phyloP scores from a whole-genome alignment of 2,797 vertebrate species.

The Botia almorhae region DNA sequence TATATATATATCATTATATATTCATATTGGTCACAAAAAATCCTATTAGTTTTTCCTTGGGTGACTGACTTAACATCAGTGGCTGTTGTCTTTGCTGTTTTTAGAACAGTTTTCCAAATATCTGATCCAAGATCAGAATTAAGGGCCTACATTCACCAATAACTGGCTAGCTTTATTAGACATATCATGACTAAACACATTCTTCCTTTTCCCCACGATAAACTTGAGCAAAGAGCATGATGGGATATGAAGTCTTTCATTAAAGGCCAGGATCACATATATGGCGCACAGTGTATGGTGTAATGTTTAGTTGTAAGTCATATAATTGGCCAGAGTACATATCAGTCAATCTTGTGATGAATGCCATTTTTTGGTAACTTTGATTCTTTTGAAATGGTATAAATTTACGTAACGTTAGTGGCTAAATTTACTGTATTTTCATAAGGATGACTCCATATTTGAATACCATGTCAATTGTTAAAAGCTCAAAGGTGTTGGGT shows the following conservation, averaged over 20 bases:
- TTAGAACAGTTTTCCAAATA: neutral
- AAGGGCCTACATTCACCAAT: neutral
- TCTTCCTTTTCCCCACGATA: conserved; percentile 39
- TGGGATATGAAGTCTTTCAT: conserved; percentile 69
- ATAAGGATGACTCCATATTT: too few species aligned
- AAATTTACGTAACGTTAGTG: too few species aligned
- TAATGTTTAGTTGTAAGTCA: neutral
- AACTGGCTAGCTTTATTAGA: neutral
- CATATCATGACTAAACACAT: neutral
- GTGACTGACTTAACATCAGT: neutral
- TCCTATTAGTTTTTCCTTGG: neutral
- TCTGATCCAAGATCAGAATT: conserved; percentile 5
- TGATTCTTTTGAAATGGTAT: too few species aligned
- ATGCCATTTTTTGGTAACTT: too few species aligned
- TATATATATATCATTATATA: neutral
- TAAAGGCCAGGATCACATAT: neutral
- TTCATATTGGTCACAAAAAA: neutral
- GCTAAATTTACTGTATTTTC: too few species aligned
- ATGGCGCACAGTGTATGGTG: neutral
- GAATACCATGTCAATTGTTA: too few species aligned
- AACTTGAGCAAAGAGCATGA: conserved; percentile 69
- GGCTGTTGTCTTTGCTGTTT: conserved; percentile 4
- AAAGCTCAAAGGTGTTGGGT: neutral
- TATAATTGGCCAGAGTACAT: conserved; percentile 8
- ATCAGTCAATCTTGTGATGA: conserved; percentile 31